These are phyloP conservation scores for Odontophorus gujanensis DNA, from an alignment of 2,113 vertebrate species.

Conservation along the genomic window DNA sequence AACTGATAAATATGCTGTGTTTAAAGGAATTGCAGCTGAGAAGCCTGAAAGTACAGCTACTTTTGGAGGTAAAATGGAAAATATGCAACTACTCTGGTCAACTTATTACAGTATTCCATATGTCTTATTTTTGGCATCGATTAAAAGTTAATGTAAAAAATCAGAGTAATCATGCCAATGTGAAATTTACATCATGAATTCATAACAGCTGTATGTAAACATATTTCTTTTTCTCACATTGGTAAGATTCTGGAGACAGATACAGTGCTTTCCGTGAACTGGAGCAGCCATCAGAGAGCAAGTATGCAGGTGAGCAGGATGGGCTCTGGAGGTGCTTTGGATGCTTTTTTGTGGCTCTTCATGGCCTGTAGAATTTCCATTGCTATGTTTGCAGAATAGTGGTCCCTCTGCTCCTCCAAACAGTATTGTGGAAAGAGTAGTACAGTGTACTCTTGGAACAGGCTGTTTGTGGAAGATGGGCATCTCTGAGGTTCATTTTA, in stretches of 20 bases:
- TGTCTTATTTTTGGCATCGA: background rate
- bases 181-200: background rate
- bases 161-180: background rate
- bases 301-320: conserved; percentile 87
- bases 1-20: conserved; percentile 93
- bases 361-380: background rate
- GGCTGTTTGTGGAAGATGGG: background rate
- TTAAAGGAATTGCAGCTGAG: conserved; percentile 92
- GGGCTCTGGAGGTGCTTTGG: background rate
- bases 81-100: background rate
- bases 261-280: conserved; percentile 96
- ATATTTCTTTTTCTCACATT: conserved; percentile 24
- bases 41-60: conserved; percentile 83
- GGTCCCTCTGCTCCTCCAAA: background rate
- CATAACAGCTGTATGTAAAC: background rate
- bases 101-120: background rate
- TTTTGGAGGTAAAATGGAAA: conserved; percentile 85
- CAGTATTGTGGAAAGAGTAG: background rate
- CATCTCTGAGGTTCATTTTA: background rate
- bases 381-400: background rate
- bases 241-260: conserved; percentile 89
- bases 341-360: background rate
- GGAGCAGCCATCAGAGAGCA: conserved; percentile 87
- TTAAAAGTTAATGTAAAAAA: background rate
- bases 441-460: background rate